Evolutionary conservation across 2,797 vertebrate species (phyloP), one percentile per base, ranked within the genome.

Genomic region (Squalus acanthias): DNA sequence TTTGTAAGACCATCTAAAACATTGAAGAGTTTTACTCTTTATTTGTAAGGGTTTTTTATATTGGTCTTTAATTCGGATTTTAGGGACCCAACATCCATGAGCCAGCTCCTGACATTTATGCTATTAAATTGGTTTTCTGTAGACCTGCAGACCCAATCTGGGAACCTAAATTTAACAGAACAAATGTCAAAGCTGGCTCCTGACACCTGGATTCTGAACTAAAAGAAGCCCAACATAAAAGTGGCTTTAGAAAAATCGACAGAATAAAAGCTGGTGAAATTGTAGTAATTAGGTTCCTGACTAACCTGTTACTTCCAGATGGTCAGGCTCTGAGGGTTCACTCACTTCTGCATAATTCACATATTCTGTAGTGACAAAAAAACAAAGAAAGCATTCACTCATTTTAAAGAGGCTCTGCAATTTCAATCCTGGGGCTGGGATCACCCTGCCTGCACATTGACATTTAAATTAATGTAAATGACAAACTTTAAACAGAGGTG

Each of bases 231-330:
- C 22, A 39, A 93, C 22, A 93, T 67, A 69, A 46, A 93, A 67
- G 39, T 69, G 22, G 63, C 17, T 91, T 91, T 63, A 63, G 26
- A 91, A 60, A 91, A 91, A 63, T 94, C 2, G 24, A 2, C n/a
- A 70, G 67, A 95, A 95, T 70, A 57, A 70, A 15, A 74, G 46
- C 67, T 53, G 29, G 24, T 57, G 69, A 95, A 29, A 74, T 53
- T 74, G 70, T 33, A 65, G 60, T 65, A 76, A 95, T 60, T 33
- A 95, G 24, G 22, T 50, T 95, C 29, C 50, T 57, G 50, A 95
- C 94, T 95, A 76, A 95, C 70, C 94, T n/a, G 93, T 72, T 20
- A 26, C 70, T 95, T 95, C 94, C 26, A 57, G 72, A 95, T 74
- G 94, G 70, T 95, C 70, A 57, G 69, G 46, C 5, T 95, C 94